Evolutionary conservation across 2,113 vertebrate genomes (phyloP).

Genomic region (Lota lota): DNA sequence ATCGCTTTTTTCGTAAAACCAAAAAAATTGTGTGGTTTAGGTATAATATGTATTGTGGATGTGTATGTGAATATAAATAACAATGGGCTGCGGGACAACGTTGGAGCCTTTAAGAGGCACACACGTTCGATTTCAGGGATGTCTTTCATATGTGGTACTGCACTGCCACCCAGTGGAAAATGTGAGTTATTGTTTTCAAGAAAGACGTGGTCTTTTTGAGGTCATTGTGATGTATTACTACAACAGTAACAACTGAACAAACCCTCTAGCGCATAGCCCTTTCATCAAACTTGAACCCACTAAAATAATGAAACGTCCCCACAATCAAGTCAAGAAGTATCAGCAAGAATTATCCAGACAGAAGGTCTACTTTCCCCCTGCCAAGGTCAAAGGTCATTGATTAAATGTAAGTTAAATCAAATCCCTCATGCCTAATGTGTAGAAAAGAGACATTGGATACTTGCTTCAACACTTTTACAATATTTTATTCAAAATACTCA

Average conservation of each 20-base stretch:
- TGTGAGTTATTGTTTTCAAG: constrained; percentile 6
- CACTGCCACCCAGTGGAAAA: constrained; percentile 69
- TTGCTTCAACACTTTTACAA: constrained; percentile 37
- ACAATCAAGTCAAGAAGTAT: constrained; percentile 38
- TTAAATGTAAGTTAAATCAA: constrained; percentile 48
- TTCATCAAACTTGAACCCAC: constrained; percentile 37
- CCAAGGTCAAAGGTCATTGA: constrained; percentile 58
- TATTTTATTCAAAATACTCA: constrained; percentile 56
- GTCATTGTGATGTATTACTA: constrained; percentile 74
- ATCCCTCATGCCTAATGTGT: constrained; percentile 33
- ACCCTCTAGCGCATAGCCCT: constrained; percentile 61
- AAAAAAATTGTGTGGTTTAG: constrained; percentile 4
- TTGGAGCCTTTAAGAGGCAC: not conserved
- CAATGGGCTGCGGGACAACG: not conserved
- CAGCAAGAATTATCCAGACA: constrained; percentile 44
- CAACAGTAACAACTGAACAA: constrained; percentile 66
- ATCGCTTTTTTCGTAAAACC: constrained; percentile 12
- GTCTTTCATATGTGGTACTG: constrained; percentile 53
- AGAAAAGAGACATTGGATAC: constrained; percentile 19
- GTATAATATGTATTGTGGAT: constrained; percentile 11
- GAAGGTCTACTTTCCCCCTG: constrained; percentile 21
- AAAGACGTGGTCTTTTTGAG: constrained; percentile 53
- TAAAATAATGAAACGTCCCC: constrained; percentile 60
- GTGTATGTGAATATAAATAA: not conserved
- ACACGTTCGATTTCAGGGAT: not conserved